These are phyloP conservation scores for Paramisgurnus dabryanus DNA, from an alignment of 2,113 vertebrate genomes.

Conservation along the genomic window DNA sequence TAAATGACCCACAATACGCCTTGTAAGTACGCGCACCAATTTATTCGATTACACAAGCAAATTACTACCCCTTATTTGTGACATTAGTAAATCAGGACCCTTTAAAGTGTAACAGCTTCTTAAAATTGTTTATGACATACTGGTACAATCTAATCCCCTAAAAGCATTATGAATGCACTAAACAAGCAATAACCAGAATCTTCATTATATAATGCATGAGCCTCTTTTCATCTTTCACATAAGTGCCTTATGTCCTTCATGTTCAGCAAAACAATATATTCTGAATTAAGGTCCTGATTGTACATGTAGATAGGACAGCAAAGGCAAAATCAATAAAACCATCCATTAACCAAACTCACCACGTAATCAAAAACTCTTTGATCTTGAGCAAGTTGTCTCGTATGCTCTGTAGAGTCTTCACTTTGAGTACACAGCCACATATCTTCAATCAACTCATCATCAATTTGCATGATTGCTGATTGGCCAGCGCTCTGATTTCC, in stretches of 20 bases:
- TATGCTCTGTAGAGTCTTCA: slow-evolving; percentile 42
- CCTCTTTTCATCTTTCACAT: neutral
- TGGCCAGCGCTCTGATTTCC: slow-evolving; percentile 52
- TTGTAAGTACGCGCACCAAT: no score
- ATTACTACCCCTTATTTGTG: no score
- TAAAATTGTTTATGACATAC: neutral
- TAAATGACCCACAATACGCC: no score
- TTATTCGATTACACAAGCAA: no score
- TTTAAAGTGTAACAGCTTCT: neutral
- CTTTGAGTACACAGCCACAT: slow-evolving; percentile 43
- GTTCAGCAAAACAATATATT: slow-evolving; percentile 16
- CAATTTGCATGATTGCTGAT: slow-evolving; percentile 65
- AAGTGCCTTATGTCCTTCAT: neutral
- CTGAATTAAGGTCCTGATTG: slow-evolving; percentile 32
- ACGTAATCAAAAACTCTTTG: slow-evolving; percentile 44
- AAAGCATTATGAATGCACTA: neutral
- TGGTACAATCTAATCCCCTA: neutral
- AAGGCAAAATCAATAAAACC: slow-evolving; percentile 29
- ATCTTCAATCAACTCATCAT: slow-evolving; percentile 59
- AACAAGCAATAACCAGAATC: slow-evolving; percentile 4
- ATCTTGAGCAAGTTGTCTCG: slow-evolving; percentile 50
- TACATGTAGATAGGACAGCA: neutral
- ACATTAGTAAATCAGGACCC: no score
- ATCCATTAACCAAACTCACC: slow-evolving; percentile 26
- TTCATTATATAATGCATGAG: neutral